Evolutionary conservation across 2,797 vertebrate species (phyloP).

Genomic region (Acipenser oxyrinchus): DNA sequence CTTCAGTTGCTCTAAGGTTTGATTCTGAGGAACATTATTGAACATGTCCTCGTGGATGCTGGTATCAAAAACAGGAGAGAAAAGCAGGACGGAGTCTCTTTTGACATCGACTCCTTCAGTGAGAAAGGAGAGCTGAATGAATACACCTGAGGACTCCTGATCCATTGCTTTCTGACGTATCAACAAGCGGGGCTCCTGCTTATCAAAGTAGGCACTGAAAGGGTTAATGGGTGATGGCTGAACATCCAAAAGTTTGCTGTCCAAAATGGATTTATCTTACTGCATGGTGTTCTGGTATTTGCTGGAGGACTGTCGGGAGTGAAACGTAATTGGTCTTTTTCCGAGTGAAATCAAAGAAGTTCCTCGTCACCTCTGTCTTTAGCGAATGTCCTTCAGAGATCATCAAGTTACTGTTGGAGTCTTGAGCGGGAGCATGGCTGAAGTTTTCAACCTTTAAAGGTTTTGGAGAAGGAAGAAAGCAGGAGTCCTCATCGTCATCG

Average conservation of each 20-base stretch:
- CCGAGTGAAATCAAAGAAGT: slow-evolving; percentile 59
- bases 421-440: slow-evolving; percentile 36
- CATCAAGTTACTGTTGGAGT: slow-evolving; percentile 47
- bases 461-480: slow-evolving; percentile 30
- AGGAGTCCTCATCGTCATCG: slow-evolving; percentile 60
- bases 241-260: slow-evolving; percentile 65
- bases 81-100: slow-evolving; percentile 58
- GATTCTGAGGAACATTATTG: slow-evolving; percentile 39
- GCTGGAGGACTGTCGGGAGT: slow-evolving; percentile 50
- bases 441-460: slow-evolving; percentile 39
- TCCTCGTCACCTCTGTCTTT: slow-evolving; percentile 39
- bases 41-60: slow-evolving; percentile 47
- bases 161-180: slow-evolving; percentile 16
- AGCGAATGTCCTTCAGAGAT: slow-evolving; percentile 30
- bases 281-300: slow-evolving; percentile 45
- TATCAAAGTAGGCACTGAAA: slow-evolving; percentile 73
- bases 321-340: slow-evolving; percentile 57
- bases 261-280: slow-evolving; percentile 76
- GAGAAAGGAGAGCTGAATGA: slow-evolving; percentile 37
- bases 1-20: slow-evolving; percentile 65
- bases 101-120: slow-evolving; percentile 44
- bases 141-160: slow-evolving; percentile 6
- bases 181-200: slow-evolving; percentile 36
- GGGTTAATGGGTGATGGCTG: slow-evolving; percentile 80
- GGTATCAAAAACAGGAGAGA: slow-evolving; percentile 53